Evolutionary conservation across 1,140 invertebrate species (phyloP).

Genomic region (Drosophila littoralis): DNA sequence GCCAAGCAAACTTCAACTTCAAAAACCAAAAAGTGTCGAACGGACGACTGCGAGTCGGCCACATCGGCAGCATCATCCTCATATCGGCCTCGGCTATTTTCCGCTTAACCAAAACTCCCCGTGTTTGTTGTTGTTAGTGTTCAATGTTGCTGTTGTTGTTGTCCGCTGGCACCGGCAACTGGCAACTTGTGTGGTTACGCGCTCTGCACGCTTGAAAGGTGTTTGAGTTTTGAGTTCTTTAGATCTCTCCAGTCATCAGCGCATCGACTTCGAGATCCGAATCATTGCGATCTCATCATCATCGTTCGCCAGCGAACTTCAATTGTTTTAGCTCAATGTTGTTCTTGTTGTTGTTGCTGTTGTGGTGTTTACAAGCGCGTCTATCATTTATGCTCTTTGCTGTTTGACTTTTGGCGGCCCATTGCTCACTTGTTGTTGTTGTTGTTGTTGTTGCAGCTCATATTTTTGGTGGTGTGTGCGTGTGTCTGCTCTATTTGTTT

Average conservation of each 20-base stretch:
- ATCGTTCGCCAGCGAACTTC: conserved; percentile 69
- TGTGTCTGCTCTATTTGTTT: conserved; percentile 76
- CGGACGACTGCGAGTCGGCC: conserved; percentile 48
- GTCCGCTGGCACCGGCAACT: conserved; percentile 36
- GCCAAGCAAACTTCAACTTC: conserved; percentile 77
- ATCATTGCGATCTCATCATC: conserved; percentile 49
- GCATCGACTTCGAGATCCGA: conserved; percentile 38
- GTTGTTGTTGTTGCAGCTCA: conserved; percentile 55
- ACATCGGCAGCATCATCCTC: conserved; percentile 57
- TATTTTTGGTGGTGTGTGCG: conserved; percentile 52
- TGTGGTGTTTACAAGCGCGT: conserved; percentile 65
- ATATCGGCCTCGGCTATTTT: conserved; percentile 73
- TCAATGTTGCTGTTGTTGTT: conserved; percentile 31
- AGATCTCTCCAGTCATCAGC: conserved; percentile 80
- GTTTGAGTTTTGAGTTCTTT: conserved; percentile 81
- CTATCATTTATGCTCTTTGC: conserved; percentile 62
- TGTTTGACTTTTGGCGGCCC: conserved; percentile 58
- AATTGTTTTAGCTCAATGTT: conserved; percentile 64
- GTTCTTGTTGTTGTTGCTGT: conserved; percentile 33
- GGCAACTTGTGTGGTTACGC: conserved; percentile 58
- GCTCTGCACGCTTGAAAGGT: conserved; percentile 72
- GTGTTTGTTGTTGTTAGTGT: conserved; percentile 46
- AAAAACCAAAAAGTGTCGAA: conserved; percentile 77
- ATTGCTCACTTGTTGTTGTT: conserved; percentile 23
- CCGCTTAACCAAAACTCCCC: conserved; percentile 77